Percentiles rank a stretch among this genome's conserved stretches.
Conservation (phyloP, 2,888 invertebrate genomes). For the Cacoxenus indagator region DNA sequence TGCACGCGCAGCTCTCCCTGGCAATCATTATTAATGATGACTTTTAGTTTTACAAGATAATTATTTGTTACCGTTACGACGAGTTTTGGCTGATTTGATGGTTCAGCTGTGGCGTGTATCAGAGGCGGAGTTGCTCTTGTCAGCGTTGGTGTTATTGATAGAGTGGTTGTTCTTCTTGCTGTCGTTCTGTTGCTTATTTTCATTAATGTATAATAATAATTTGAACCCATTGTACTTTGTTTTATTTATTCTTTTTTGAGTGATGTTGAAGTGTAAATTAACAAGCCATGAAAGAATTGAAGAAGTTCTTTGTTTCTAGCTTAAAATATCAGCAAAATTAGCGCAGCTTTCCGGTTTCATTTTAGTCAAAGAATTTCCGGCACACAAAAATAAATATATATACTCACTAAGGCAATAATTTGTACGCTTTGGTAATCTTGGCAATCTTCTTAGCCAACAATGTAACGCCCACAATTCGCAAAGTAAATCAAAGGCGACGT, state of each 20-base stretch:
- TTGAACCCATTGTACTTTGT: constrained; percentile 38
- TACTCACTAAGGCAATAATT: not conserved
- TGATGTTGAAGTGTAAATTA: too few relatives aligned
- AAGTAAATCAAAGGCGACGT: constrained; percentile 24
- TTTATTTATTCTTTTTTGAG: too few relatives aligned
- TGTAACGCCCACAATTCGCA: constrained; percentile 38
- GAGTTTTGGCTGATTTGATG: constrained; percentile 25
- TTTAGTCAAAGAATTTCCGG: not conserved
- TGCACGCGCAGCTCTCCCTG: constrained; percentile 32
- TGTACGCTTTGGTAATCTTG: constrained; percentile 2
- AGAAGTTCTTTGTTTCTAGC: too few relatives aligned
- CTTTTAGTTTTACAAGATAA: constrained; percentile 63
- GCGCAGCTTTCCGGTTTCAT: constrained; percentile 30
- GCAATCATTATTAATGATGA: constrained; percentile 63
- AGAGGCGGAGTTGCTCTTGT: constrained; percentile 3
- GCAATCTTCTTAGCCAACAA: not conserved
- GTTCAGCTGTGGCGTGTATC: constrained; percentile 10
- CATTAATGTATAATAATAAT: not conserved
- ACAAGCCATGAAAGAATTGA: too few relatives aligned
- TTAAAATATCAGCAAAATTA: too few relatives aligned
- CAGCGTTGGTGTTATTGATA: not conserved
- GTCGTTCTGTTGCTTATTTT: constrained; percentile 15
- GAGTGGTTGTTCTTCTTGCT: not conserved
- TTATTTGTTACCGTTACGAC: constrained; percentile 60
- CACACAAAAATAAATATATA: not conserved